Percentiles rank a stretch among this genome's conserved stretches.
Evolutionary conservation across 2,888 invertebrate genomes (phyloP).

Genomic region (Hesperia comma): DNA sequence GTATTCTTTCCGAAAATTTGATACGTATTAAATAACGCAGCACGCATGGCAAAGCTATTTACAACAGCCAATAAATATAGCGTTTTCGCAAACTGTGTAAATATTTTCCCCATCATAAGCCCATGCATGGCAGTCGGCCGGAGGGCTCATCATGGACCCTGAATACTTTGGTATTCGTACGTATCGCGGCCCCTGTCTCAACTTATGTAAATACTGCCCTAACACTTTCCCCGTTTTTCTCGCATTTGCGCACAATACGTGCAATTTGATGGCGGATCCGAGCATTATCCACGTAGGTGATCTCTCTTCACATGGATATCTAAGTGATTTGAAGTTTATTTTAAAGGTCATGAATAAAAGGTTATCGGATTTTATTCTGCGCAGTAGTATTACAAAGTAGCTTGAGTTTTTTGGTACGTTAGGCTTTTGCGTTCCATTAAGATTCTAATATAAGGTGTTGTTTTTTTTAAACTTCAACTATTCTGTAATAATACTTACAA

Average conservation of each 20-base stretch:
- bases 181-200: conserved; percentile 77
- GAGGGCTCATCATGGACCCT: conserved; percentile 79
- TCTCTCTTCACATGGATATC: conserved; percentile 59
- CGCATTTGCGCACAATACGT: conserved; percentile 79
- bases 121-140: conserved; percentile 71
- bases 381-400: conserved; percentile 19
- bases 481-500: no score
- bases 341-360: conserved; percentile 55
- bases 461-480: neutral
- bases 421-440: neutral
- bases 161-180: conserved; percentile 73
- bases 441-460: neutral
- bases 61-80: conserved; percentile 70
- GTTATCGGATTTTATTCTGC: conserved; percentile 45
- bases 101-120: conserved; percentile 78
- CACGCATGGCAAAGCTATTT: conserved; percentile 48
- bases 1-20: neutral
- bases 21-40: neutral
- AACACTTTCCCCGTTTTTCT: conserved; percentile 81
- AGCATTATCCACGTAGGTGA: conserved; percentile 72
- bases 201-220: conserved; percentile 81
- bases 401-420: conserved; percentile 4
- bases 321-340: conserved; percentile 70
- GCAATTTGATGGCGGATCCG: conserved; percentile 77
- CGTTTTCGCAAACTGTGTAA: conserved; percentile 71